Evolutionary conservation across 2,888 invertebrate species (phyloP).

Genomic region (Lepidocyrtoides sp.): DNA sequence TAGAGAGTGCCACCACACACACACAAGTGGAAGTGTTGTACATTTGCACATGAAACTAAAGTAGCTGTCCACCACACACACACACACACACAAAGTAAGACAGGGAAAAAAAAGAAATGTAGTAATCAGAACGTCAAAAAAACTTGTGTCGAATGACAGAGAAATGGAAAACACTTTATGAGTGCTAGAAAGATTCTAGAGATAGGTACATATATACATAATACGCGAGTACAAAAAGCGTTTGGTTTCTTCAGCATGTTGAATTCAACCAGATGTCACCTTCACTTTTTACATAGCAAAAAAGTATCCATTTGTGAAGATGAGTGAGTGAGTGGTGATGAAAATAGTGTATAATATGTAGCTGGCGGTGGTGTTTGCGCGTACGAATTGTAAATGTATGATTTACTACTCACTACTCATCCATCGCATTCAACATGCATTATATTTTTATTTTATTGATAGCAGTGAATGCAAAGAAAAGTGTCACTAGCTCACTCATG

Average conservation of each 20-base stretch:
- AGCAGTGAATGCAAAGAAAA: too few relatives aligned
- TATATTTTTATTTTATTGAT: too few relatives aligned
- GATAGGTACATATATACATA: background rate
- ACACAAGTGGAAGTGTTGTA: background rate
- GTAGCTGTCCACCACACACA: slow-evolving; percentile 60
- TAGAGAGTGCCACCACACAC: background rate
- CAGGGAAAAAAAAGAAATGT: slow-evolving; percentile 29
- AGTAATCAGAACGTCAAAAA: slow-evolving; percentile 59
- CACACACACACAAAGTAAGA: background rate
- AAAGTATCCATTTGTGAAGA: slow-evolving; percentile 39
- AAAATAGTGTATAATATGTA: background rate
- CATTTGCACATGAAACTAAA: slow-evolving; percentile 37
- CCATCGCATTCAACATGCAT: too few relatives aligned
- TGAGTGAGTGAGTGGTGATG: background rate
- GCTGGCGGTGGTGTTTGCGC: too few relatives aligned
- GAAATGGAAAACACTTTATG: slow-evolving; percentile 40
- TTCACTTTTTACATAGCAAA: slow-evolving; percentile 15
- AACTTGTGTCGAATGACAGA: slow-evolving; percentile 53
- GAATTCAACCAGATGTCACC: slow-evolving; percentile 42
- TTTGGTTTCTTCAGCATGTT: background rate
- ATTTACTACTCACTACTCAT: too few relatives aligned
- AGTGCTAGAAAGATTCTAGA: slow-evolving; percentile 7
- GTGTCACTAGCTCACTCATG: too few relatives aligned
- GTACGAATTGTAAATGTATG: too few relatives aligned
- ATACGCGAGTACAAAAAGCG: too few relatives aligned